phyloP scores from a whole-genome alignment of 2,113 vertebrate genomes.

The Pluvialis apricaria region DNA sequence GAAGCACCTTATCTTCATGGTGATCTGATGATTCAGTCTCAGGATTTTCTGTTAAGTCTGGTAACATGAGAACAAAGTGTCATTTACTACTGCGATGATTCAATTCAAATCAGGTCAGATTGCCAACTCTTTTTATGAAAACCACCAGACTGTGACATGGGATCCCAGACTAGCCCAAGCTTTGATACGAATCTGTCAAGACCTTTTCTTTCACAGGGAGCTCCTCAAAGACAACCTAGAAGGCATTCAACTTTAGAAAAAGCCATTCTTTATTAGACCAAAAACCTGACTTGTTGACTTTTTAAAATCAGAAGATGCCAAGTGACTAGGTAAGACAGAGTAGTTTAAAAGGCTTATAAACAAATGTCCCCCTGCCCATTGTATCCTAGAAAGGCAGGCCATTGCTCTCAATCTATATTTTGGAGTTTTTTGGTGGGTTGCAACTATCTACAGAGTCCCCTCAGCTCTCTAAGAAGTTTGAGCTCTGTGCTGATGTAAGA shows the following conservation, averaged over 20 bases:
- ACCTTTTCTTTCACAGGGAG: background rate
- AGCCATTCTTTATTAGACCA: background rate
- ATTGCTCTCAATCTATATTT: background rate
- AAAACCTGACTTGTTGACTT: background rate
- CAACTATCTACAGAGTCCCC: background rate
- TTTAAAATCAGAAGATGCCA: background rate
- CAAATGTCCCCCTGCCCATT: background rate
- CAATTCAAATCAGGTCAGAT: background rate
- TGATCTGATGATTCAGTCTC: background rate
- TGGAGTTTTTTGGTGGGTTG: background rate
- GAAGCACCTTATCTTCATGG: background rate
- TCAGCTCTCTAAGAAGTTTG: background rate
- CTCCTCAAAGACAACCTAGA: background rate
- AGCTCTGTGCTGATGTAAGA: no score
- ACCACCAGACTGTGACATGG: background rate
- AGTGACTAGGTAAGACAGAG: background rate
- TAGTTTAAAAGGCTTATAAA: background rate
- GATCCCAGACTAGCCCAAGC: background rate
- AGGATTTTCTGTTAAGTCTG: background rate
- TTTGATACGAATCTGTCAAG: background rate
- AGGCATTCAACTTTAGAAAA: background rate
- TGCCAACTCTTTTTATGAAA: background rate
- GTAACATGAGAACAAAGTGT: background rate
- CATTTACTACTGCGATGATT: background rate
- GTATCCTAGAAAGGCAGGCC: background rate